These are phyloP conservation scores for Geotrypetes seraphini DNA, from an alignment of 2,797 vertebrate species.

Conservation along the genomic window DNA sequence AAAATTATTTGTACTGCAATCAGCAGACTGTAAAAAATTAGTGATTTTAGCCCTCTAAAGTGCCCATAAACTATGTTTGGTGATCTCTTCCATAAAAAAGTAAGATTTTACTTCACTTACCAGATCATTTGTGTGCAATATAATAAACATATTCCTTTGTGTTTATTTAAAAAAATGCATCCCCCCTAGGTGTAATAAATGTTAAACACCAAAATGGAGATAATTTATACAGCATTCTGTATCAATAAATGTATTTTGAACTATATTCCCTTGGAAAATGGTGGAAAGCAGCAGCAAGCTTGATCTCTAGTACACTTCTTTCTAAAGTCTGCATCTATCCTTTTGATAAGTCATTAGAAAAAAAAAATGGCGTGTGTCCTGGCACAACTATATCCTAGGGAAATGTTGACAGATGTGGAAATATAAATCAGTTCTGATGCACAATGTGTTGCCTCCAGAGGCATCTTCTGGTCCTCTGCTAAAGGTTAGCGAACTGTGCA, in stretches of 20 bases:
- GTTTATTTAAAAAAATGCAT: conserved; percentile 1
- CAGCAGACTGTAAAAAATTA: too few relatives aligned
- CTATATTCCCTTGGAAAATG: conserved; percentile 4
- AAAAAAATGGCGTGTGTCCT: conserved; percentile 31
- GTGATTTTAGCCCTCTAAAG: not conserved
- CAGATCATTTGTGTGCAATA: not conserved
- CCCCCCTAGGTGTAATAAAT: not conserved
- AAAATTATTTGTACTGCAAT: too few relatives aligned
- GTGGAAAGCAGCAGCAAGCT: not conserved
- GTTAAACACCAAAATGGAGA: not conserved
- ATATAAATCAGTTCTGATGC: conserved; percentile 39
- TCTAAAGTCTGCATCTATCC: conserved; percentile 1
- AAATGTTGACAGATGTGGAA: conserved; percentile 43
- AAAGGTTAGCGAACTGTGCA: conserved; percentile 35
- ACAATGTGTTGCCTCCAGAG: conserved; percentile 24
- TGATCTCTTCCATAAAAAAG: not conserved
- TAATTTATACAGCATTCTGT: not conserved
- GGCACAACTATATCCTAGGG: conserved; percentile 27
- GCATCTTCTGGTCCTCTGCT: conserved; percentile 24
- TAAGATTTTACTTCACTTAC: not conserved
- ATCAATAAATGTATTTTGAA: not conserved
- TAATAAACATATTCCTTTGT: not conserved
- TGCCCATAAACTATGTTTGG: not conserved
- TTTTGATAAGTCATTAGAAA: conserved; percentile 34
- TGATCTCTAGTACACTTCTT: not conserved